These are phyloP conservation scores for Oscheius sp. DNA, from an alignment of 2,888 invertebrate species.

Conservation along the genomic window DNA sequence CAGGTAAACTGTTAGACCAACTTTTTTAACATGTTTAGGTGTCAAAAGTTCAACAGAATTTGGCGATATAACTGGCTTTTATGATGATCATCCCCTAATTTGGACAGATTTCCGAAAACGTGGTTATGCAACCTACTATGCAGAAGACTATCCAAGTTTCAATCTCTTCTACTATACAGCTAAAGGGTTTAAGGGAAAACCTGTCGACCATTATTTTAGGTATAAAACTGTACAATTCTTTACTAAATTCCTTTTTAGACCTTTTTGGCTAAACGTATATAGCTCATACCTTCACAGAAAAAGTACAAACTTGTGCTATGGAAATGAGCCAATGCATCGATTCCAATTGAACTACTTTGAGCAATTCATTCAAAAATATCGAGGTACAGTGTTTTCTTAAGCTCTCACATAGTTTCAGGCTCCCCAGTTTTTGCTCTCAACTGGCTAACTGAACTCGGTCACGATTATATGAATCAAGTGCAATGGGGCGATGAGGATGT, in stretches of 20 bases:
- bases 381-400: constrained; percentile 24
- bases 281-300: constrained; percentile 66
- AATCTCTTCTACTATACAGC: constrained; percentile 74
- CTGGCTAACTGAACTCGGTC: constrained; percentile 74
- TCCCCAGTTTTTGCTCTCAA: constrained; percentile 60
- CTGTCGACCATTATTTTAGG: constrained; percentile 74
- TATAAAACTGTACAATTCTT: constrained; percentile 19
- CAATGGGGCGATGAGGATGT: constrained; percentile 74
- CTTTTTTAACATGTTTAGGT: constrained; percentile 24
- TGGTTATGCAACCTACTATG: constrained; percentile 74
- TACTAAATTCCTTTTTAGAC: constrained; percentile 49
- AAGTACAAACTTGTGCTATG: constrained; percentile 67
- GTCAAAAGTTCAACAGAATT: constrained; percentile 46
- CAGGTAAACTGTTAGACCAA: constrained; percentile 52
- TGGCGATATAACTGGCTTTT: constrained; percentile 58
- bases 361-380: constrained; percentile 36
- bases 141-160: constrained; percentile 74
- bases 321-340: constrained; percentile 65
- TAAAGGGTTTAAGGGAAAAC: constrained; percentile 73
- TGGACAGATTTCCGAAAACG: constrained; percentile 73
- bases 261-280: constrained; percentile 73
- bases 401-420: constrained; percentile 31
- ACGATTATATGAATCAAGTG: constrained; percentile 75
- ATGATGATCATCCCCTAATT: constrained; percentile 74
- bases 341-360: constrained; percentile 71